Base-by-base conservation (phyloP, 2,888 invertebrate species). In the Synergus japonicus region DNA sequence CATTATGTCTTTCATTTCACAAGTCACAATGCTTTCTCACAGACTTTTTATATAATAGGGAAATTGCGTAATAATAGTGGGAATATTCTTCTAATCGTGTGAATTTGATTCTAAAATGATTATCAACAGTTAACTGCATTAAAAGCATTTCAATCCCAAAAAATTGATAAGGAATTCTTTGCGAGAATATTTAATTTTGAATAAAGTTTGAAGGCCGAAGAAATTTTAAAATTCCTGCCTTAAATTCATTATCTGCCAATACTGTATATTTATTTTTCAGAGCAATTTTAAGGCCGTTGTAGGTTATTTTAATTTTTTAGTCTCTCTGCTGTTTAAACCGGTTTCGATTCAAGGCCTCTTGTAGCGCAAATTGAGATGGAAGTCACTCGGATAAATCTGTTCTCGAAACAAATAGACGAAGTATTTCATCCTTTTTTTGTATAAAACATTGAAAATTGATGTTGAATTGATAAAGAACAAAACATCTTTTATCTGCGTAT, bases 321-420 rank as follows among this genome's bases (percentile, higher is more conserved):
- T 54, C 37, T 73, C 49, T n/a, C 37, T 37, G 37, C 73, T 49
- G 49, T 54, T 37, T 54, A 37, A 73, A 73, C 73, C 73, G 73
- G 73, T 73, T 73, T 37, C 54, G 29, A 69, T 15, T 37, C 73
- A 73, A 73, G 73, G 73, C n/a, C 29, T 29, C 69, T 29, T 73
- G 8, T 3, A 49, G 49, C 49, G 73, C n/a, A 49, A 73, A 73
- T 73, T 73, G 73, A 54, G 37, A 73, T 73, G 37, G 73, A 65
- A 60, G 60, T 60, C 60, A 54, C 73, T 73, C 49, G 37, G n/a
- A 54, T 73, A 54, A 73, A 54, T 73, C 37, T 73, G 49, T 73
- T 54, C 29, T 73, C 10, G 49, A 49, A 37, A 73, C n/a, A 54
- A 49, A 73, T 73, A 9, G 18, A 67, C 46, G 13, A 67, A 22